Base-by-base conservation (phyloP, 1,140 invertebrate genomes). In the Zaprionus inermis region DNA sequence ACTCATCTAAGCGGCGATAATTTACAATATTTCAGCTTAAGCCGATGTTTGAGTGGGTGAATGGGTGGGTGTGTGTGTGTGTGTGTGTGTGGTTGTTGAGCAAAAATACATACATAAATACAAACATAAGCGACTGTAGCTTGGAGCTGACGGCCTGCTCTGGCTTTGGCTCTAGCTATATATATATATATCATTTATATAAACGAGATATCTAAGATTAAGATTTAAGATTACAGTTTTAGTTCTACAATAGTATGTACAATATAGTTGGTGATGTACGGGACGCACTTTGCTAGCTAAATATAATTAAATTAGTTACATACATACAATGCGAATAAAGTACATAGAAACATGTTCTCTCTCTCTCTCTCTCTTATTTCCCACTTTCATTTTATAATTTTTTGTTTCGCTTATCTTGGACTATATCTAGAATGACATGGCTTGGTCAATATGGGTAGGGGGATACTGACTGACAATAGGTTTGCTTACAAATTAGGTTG, bases 391-490 rank as follows among this genome's bases (percentile, higher is more conserved):
- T 14, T 12, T 10, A 38, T n/a, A 0, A 3, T 38, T 0, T 38
- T 14, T 38, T 11, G 11, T 38, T 38, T 20, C n/a, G n/a, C n/a
- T n/a, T 18, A 49, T 49, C 18, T 22, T 49, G 20, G 44, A 54
- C 51, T 54, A 54, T 30, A 54, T 64, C 52, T 71, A 71, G 57
- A 60, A 71, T 71, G 71, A 78, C 75, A 78, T 79, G 80, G 76
- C 75, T 70, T 71, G 71, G 59, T 81, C 69, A 65, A 73, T 51
- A 63, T 32, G 65, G 79, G 24, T 5, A 5, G 79, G 74, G 74
- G 12, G 7, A 74, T 28, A 65, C 64, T 65, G 54, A 63, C 49
- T 55, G 77, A 67, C 32, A 66, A 56, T 56, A 20, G 5, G 12
- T 54, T 52, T 32, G 22, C 20, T 59, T 58, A 67, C 65, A 67